Evolutionary conservation across 2,888 invertebrate genomes (phyloP).

Genomic region (Pollenia angustigena): DNA sequence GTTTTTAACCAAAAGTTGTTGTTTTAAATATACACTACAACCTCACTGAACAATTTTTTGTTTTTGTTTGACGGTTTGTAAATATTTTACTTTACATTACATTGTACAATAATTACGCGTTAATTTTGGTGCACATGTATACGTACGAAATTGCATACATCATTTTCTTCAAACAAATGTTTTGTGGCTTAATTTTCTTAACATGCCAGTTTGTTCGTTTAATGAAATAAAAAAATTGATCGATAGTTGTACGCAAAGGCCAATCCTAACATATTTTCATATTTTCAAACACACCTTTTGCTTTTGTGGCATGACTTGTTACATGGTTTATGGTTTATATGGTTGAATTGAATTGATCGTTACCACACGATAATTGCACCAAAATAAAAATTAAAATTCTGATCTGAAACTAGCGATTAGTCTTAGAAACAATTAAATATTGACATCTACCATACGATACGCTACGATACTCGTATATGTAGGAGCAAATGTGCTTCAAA

Average conservation of each 20-base stretch:
- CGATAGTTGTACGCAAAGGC: slow-evolving; percentile 73
- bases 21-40: not conserved
- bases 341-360: slow-evolving; percentile 68
- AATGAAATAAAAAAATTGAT: slow-evolving; percentile 62
- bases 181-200: slow-evolving; percentile 66
- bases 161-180: slow-evolving; percentile 41
- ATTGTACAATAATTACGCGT: not conserved
- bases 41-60: not conserved
- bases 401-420: slow-evolving; percentile 79
- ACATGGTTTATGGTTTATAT: slow-evolving; percentile 52
- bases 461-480: slow-evolving; percentile 28
- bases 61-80: too few relatives aligned
- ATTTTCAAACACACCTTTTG: slow-evolving; percentile 70
- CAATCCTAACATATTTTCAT: slow-evolving; percentile 71
- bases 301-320: slow-evolving; percentile 53
- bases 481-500: slow-evolving; percentile 22
- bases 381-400: slow-evolving; percentile 80
- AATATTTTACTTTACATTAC: too few relatives aligned
- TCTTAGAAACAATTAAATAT: slow-evolving; percentile 83
- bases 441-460: slow-evolving; percentile 75
- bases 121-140: slow-evolving; percentile 11
- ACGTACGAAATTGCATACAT: slow-evolving; percentile 33
- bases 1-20: slow-evolving; percentile 11
- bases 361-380: slow-evolving; percentile 66
- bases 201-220: slow-evolving; percentile 50